Evolutionary conservation across 2,888 invertebrate species (phyloP), one percentile per base, ranked within the genome.

Genomic region (Disparrhopalites patrizii): DNA sequence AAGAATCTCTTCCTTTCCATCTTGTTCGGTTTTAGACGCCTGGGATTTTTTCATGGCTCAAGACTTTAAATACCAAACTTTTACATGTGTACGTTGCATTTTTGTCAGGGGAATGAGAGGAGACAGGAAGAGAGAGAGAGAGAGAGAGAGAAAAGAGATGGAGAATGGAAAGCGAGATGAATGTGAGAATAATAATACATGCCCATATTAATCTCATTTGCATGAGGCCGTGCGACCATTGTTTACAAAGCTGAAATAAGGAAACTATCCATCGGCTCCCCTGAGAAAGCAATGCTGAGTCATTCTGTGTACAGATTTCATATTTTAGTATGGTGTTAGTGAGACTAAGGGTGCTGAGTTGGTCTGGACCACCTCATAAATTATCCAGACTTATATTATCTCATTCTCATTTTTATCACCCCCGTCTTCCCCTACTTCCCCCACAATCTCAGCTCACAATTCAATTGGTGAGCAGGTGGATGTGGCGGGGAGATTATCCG

Each of bases 341-440:
- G n/a, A n/a, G n/a, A n/a, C n/a, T n/a, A n/a, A n/a, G n/a, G n/a
- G 47, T 47, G 47, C 25, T 47, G 25, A 23, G 20, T 47, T 47
- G 20, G 47, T 25, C 47, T 47, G 47, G 47, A 47, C 47, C 47
- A 47, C 25, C 18, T 47, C 47, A 47, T 47, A 47, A 47, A 47
- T 47, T 47, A 47, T 20, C 47, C 47, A 47, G 47, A 47, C 47
- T 18, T 47, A 47, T 47, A 47, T 47, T 20, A 47, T 47, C 20
- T 23, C n/a, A 47, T 47, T 47, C 47, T 47, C 13, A 18, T 25
- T 47, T 47, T 47, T 47, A 47, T 47, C 47, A 7, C 20, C n/a
- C n/a, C n/a, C n/a, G n/a, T n/a, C n/a, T n/a, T n/a, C n/a, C n/a
- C n/a, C n/a, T n/a, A n/a, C n/a, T n/a, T n/a, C n/a, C n/a, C 47